Percentiles rank a stretch among this genome's conserved stretches.
Evolutionary conservation across 1,140 invertebrate species (phyloP).

Genomic region (Epicauta chinensis): DNA sequence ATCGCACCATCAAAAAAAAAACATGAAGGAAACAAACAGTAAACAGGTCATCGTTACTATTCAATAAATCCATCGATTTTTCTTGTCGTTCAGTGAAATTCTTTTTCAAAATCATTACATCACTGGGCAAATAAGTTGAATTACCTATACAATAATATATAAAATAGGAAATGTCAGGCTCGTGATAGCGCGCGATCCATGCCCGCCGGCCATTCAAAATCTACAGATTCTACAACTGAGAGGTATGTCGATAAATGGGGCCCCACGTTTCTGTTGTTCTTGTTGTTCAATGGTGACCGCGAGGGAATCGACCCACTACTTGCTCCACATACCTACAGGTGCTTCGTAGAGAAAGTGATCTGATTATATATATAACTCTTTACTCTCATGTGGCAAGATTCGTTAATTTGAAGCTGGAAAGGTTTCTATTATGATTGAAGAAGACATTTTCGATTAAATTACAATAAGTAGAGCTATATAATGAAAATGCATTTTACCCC

Average conservation of each 20-base stretch:
- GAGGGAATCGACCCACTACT: conserved; percentile 9
- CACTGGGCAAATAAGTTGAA: conserved; percentile 12
- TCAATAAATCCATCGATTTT: too few relatives aligned
- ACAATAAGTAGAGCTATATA: too few relatives aligned
- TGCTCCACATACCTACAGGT: conserved; percentile 24
- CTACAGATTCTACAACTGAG: conserved; percentile 10
- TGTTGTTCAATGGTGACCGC: too few relatives aligned
- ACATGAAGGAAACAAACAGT: conserved; percentile 8
- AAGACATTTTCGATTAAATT: too few relatives aligned
- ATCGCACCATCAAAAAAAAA: conserved; percentile 10
- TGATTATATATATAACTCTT: too few relatives aligned
- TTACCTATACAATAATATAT: too few relatives aligned
- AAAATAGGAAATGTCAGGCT: conserved; percentile 21
- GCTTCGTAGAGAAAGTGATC: conserved; percentile 23
- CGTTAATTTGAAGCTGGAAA: too few relatives aligned
- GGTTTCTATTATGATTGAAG: too few relatives aligned
- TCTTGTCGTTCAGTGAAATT: conserved; percentile 13
- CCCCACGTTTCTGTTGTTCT: conserved; percentile 6
- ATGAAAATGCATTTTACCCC: too few relatives aligned
- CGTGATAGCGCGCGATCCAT: conserved; percentile 19
- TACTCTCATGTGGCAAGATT: too few relatives aligned
- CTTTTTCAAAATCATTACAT: conserved; percentile 18
- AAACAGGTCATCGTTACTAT: too few relatives aligned
- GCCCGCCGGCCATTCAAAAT: conserved; percentile 14
- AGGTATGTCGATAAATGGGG: conserved; percentile 2